These are phyloP conservation scores for Platanista minor DNA, from an alignment of 2,113 vertebrate genomes.

Conservation along the genomic window DNA sequence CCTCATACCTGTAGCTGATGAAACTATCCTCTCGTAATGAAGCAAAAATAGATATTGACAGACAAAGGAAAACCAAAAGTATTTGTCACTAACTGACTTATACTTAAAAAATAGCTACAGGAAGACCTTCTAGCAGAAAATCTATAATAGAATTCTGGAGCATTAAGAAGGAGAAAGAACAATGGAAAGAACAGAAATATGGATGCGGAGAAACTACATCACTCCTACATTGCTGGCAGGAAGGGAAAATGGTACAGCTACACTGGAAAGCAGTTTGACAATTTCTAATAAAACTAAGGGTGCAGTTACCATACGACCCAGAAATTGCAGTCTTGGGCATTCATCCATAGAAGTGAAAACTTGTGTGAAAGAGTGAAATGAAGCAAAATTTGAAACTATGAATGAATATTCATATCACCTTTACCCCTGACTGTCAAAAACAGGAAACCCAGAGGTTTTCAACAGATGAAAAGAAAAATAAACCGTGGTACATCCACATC, in stretches of 20 bases:
- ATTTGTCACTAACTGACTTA: background rate
- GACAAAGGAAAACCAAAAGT: constrained; percentile 1
- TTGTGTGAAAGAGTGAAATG: too few species aligned
- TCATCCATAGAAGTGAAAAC: too few species aligned
- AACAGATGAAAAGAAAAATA: too few species aligned
- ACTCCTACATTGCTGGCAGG: background rate
- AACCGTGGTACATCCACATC: too few species aligned
- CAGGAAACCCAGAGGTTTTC: too few species aligned
- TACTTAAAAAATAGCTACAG: background rate
- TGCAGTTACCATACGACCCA: too few species aligned
- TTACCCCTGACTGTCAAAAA: too few species aligned
- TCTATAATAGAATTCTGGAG: background rate
- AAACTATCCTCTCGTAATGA: background rate
- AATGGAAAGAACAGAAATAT: background rate
- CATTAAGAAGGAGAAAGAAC: background rate
- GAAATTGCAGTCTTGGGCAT: too few species aligned
- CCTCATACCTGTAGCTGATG: background rate
- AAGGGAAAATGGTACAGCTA: background rate
- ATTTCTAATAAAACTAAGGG: constrained; percentile 11
- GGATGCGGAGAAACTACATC: background rate
- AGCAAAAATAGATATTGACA: background rate
- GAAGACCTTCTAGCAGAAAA: background rate
- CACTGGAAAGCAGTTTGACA: background rate
- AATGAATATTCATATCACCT: too few species aligned
- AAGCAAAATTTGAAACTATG: too few species aligned